Conservation (phyloP, 2,888 invertebrate species). For the Pasiphila rectangulata region DNA sequence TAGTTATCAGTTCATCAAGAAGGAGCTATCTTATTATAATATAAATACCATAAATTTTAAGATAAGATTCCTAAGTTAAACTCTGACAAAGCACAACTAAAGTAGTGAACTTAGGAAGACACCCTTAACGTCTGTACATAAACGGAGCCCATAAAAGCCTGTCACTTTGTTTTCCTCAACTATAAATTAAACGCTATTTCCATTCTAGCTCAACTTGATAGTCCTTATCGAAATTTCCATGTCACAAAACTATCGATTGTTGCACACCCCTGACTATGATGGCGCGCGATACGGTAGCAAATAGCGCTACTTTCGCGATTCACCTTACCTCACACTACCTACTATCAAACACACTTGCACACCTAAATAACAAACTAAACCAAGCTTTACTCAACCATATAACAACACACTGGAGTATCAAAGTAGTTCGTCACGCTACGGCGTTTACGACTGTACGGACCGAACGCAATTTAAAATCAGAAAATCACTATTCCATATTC, state of each 20-base stretch:
- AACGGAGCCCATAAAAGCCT: slow-evolving; percentile 15
- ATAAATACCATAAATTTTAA: too few relatives aligned
- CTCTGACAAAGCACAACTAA: not conserved
- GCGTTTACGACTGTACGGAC: slow-evolving; percentile 38
- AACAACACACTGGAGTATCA: slow-evolving; percentile 7
- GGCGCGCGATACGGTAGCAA: slow-evolving; percentile 80
- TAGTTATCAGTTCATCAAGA: too few relatives aligned
- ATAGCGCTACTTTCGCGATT: slow-evolving; percentile 77
- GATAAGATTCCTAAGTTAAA: not conserved
- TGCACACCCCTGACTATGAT: slow-evolving; percentile 57
- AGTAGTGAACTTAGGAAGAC: not conserved
- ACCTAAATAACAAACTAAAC: slow-evolving; percentile 29
- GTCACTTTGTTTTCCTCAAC: slow-evolving; percentile 16
- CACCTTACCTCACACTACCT: slow-evolving; percentile 73
- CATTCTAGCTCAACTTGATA: slow-evolving; percentile 24
- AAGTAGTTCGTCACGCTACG: slow-evolving; percentile 10
- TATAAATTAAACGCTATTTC: slow-evolving; percentile 24
- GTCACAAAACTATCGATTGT: slow-evolving; percentile 40
- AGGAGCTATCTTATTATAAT: too few relatives aligned
- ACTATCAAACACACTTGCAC: slow-evolving; percentile 29
- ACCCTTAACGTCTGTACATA: slow-evolving; percentile 10
- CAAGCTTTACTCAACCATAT: slow-evolving; percentile 37
- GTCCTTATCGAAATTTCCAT: slow-evolving; percentile 21
- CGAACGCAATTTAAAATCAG: slow-evolving; percentile 53
- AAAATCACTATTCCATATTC: slow-evolving; percentile 48